phyloP scores from a whole-genome alignment of 2,888 invertebrate species.

The Eupithecia exiguata region DNA sequence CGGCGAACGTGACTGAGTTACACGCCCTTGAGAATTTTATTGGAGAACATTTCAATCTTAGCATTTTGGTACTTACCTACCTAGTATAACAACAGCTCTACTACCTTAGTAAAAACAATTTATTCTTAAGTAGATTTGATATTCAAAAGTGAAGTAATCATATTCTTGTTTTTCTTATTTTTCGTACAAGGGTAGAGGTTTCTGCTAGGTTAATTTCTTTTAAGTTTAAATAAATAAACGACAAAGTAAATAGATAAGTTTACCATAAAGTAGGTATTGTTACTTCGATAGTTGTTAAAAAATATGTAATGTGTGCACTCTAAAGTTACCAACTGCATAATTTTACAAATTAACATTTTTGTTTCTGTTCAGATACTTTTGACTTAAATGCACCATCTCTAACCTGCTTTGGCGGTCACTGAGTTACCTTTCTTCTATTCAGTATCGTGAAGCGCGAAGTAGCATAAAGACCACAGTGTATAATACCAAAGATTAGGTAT shows the following conservation, averaged over 20 bases:
- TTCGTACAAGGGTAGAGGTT: background rate
- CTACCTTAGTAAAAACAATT: background rate
- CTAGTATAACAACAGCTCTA: background rate
- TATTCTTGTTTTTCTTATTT: background rate
- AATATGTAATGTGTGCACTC: no score
- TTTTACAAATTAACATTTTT: background rate
- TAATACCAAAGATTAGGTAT: background rate
- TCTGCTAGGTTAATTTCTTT: no score
- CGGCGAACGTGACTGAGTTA: conserved; percentile 24
- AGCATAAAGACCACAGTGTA: background rate
- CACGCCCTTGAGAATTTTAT: conserved; percentile 19
- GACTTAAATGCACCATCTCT: background rate
- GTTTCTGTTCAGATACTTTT: background rate
- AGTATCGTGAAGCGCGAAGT: background rate
- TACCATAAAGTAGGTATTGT: no score
- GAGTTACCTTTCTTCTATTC: background rate
- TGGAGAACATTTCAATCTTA: conserved; percentile 5
- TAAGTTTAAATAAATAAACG: no score
- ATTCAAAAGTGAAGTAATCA: background rate
- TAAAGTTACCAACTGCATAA: background rate
- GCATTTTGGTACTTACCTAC: background rate
- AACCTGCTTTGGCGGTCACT: background rate
- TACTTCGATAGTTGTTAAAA: background rate
- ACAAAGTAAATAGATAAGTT: no score
- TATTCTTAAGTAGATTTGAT: background rate